Conservation (phyloP, 2,797 vertebrate species). For the Ataeniobius toweri region DNA sequence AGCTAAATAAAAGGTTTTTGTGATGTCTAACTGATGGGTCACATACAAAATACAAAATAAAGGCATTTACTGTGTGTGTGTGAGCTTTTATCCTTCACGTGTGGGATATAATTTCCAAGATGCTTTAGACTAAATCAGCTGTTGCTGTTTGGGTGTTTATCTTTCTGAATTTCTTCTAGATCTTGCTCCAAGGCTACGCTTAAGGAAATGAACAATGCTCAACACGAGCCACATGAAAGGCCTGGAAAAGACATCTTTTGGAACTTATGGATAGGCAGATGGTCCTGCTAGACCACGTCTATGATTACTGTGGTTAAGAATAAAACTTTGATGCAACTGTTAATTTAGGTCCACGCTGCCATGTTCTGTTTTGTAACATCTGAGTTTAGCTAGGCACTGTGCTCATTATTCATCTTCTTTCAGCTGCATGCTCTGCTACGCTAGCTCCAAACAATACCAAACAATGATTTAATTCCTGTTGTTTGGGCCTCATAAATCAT, state of each 20-base stretch:
- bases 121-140: slow-evolving; percentile 10
- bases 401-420: slow-evolving; percentile 57
- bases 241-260: slow-evolving; percentile 27
- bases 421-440: slow-evolving; percentile 37
- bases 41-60: no score
- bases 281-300: background rate
- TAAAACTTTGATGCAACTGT: background rate
- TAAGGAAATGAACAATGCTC: slow-evolving; percentile 6
- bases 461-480: slow-evolving; percentile 51
- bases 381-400: slow-evolving; percentile 11
- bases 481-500: slow-evolving; percentile 62
- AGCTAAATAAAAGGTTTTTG: background rate
- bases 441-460: slow-evolving; percentile 48
- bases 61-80: no score
- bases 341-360: background rate
- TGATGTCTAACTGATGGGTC: background rate
- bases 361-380: background rate
- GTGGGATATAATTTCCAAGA: slow-evolving; percentile 35
- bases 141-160: slow-evolving; percentile 3
- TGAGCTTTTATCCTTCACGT: no score
- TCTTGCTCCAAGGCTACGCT: slow-evolving; percentile 8
- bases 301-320: slow-evolving; percentile 17
- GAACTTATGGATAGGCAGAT: background rate
- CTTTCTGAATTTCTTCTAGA: slow-evolving; percentile 7
- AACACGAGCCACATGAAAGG: slow-evolving; percentile 34